These are phyloP conservation scores for Xestobium rufovillosum DNA, from an alignment of 2,888 invertebrate species.

Conservation along the genomic window DNA sequence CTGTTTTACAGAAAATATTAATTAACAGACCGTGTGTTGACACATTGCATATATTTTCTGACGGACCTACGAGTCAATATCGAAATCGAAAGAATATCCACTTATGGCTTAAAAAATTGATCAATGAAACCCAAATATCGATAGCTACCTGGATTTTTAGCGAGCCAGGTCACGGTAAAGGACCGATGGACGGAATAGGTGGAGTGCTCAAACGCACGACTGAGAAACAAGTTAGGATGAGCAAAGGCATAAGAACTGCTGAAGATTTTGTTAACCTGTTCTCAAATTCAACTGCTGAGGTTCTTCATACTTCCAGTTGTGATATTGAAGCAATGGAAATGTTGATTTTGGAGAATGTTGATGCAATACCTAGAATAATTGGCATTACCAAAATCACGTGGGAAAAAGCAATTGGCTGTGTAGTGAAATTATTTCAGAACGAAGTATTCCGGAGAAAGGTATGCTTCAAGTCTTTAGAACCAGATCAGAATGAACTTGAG, in stretches of 20 bases:
- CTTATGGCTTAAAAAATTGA: background rate
- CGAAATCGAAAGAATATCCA: conserved; percentile 22
- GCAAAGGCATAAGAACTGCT: conserved; percentile 20
- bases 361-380: conserved; percentile 24
- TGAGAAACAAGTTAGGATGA: conserved; percentile 8
- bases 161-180: conserved; percentile 11
- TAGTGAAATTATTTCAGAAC: conserved; percentile 7
- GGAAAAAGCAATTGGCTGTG: conserved; percentile 10
- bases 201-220: conserved; percentile 14
- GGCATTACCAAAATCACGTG: conserved; percentile 21
- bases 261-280: conserved; percentile 21
- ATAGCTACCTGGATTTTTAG: conserved; percentile 7
- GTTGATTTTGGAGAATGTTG: conserved; percentile 12
- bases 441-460: no score
- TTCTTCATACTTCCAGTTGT: conserved; percentile 2
- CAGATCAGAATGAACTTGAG: no score
- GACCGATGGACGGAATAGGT: conserved; percentile 16
- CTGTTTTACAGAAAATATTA: conserved; percentile 20
- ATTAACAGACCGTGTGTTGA: conserved; percentile 19
- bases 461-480: no score
- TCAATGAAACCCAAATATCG: conserved; percentile 10
- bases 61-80: conserved; percentile 23
- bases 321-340: conserved; percentile 10
- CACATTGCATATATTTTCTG: conserved; percentile 20
- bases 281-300: conserved; percentile 14